These are phyloP conservation scores for Callyntrura sp. DNA, from an alignment of 2,888 invertebrate genomes.

Conservation along the genomic window DNA sequence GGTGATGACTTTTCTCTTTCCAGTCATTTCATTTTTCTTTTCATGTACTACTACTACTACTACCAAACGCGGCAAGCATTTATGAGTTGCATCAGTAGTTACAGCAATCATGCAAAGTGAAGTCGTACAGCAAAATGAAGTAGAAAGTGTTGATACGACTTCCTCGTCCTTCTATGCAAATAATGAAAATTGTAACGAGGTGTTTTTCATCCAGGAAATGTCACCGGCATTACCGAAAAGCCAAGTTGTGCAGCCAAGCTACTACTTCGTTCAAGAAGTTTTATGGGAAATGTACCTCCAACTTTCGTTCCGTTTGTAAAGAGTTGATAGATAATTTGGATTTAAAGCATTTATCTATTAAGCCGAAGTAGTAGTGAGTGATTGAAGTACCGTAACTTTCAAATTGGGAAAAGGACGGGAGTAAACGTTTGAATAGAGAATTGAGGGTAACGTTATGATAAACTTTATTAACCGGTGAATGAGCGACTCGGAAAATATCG, in stretches of 20 bases:
- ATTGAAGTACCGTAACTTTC: neutral
- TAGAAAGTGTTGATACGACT: constrained; percentile 40
- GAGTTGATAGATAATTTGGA: neutral
- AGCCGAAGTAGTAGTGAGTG: neutral
- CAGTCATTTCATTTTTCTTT: constrained; percentile 51
- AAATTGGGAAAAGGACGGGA: too few relatives aligned
- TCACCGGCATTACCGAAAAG: neutral
- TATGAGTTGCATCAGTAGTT: neutral
- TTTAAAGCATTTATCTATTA: neutral
- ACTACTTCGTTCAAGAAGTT: neutral
- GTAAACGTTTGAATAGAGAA: too few relatives aligned
- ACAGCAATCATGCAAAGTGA: constrained; percentile 60
- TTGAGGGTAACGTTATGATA: too few relatives aligned
- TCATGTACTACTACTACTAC: neutral
- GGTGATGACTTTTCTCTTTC: constrained; percentile 63
- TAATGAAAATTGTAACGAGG: constrained; percentile 16
- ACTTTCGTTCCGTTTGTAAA: neutral
- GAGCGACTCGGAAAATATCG: too few relatives aligned
- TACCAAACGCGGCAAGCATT: too few relatives aligned
- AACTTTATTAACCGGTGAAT: too few relatives aligned
- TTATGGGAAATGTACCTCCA: neutral
- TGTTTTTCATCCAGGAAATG: neutral
- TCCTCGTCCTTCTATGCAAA: constrained; percentile 18
- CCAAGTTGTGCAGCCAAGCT: neutral
- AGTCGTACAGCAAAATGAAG: constrained; percentile 53